phyloP scores from a whole-genome alignment of 2,797 vertebrate genomes.

The Myripristis jacobus region DNA sequence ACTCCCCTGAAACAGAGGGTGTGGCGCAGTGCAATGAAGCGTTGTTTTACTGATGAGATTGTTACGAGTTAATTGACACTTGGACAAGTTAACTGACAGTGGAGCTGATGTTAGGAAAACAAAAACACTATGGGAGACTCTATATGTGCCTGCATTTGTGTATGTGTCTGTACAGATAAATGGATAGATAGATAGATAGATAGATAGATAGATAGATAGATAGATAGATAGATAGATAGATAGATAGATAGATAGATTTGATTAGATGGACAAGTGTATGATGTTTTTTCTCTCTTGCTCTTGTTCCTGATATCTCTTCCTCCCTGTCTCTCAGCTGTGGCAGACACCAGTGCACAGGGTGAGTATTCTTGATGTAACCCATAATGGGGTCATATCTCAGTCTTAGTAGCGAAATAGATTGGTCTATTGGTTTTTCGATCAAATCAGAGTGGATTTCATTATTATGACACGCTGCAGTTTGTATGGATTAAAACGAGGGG shows the following conservation, averaged over 20 bases:
- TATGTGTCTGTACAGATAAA: background rate
- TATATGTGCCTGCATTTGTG: background rate
- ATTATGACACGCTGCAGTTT: background rate
- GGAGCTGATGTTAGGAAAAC: background rate
- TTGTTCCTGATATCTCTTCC: conserved; percentile 12
- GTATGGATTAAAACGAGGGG: conserved; percentile 10
- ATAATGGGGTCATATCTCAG: conserved; percentile 20
- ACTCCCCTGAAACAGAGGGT: background rate
- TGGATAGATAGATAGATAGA: conserved; percentile 1
- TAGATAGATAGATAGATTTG: too few species aligned
- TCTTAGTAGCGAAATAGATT: background rate
- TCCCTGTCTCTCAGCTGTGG: conserved; percentile 56
- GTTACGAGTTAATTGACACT: background rate
- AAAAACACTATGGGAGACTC: background rate
- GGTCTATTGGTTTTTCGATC: conserved; percentile 27
- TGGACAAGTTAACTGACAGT: too few species aligned
- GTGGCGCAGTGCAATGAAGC: background rate
- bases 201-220: too few species aligned
- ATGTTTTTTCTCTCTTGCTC: background rate
- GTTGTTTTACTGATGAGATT: conserved; percentile 1
- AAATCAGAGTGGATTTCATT: conserved; percentile 22
- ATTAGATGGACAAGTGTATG: too few species aligned
- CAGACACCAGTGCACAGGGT: conserved; percentile 69
- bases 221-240: conserved; percentile 7
- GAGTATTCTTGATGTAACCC: conserved; percentile 56